Base-by-base conservation (phyloP, 2,888 invertebrate species). In the Boloria selene region DNA sequence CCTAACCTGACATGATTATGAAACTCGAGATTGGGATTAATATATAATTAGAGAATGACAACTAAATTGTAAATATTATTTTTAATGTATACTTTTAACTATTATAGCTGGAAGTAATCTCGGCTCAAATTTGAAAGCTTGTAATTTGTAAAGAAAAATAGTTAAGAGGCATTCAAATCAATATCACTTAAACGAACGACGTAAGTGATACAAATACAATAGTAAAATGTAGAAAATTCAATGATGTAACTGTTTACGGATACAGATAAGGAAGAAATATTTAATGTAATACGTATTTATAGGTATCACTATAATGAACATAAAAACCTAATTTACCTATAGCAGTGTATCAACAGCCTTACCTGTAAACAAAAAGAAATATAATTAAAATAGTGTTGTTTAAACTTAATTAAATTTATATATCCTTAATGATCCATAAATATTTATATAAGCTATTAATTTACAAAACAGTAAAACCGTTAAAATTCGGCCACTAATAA, bases 1-100 rank as follows among this genome's bases (percentile, higher is more conserved):
- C 63, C 60, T 73, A 75, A 74, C n/a, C n/a, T 73, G 69, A 71
- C 69, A 64, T 72, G 70, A 72, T 73, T 71, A 72, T 65, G 68
- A 72, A 70, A 69, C 62, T 50, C 45, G 55, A 60, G 58, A 69
- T 67, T 68, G 58, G 66, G 70, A 75, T 73, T 70, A 71, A 73
- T 70, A 62, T 67, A 63, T 65, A 74, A 77, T 76, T 74, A 73
- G 52, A 60, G 68, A 65, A 69, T 82, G 83, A 86, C 83, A 86
- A 78, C 78, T 71, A 79, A 76, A 79, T 77, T 79, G 73, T 72
- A 69, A 75, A 73, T 77, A 73, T 75, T 74, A 72, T 67, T 61
- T 66, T 70, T 65, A 70, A 72, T 67, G 67, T 68, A 58, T 64
- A 70, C 68, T 74, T 70, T 69, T 58, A 50, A 44, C 54, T 55